Evolutionary conservation across 2,113 vertebrate genomes (phyloP).

Genomic region (Cryptotis parvus): DNA sequence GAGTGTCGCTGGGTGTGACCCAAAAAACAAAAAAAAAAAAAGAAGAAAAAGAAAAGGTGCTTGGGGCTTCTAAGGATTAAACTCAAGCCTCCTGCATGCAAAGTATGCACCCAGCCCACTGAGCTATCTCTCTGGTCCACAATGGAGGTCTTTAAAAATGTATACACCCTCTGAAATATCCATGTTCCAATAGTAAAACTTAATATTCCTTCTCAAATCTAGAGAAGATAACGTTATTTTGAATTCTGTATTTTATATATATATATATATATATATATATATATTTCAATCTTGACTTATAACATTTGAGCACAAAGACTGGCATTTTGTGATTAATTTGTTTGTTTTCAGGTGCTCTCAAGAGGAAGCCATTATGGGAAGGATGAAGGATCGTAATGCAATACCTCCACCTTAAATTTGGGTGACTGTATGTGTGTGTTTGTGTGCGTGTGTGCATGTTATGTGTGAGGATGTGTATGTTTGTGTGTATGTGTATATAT

Average conservation of each 20-base stretch:
- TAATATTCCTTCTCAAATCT: background rate
- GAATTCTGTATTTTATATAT: background rate
- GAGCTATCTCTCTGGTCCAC: no score
- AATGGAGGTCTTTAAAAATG: background rate
- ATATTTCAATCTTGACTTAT: background rate
- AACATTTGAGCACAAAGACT: background rate
- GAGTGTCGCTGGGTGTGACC: no score
- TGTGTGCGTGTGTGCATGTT: constrained; percentile 71
- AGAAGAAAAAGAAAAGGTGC: no score
- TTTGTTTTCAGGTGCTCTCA: constrained; percentile 84
- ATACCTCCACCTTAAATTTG: constrained; percentile 90
- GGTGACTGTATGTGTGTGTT: constrained; percentile 75
- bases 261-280: background rate
- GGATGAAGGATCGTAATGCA: constrained; percentile 90
- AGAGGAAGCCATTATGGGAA: constrained; percentile 80
- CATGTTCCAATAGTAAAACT: background rate
- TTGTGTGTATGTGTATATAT: constrained; percentile 42
- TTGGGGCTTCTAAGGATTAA: no score
- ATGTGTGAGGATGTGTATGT: constrained; percentile 66
- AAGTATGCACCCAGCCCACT: no score
- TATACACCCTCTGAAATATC: background rate
- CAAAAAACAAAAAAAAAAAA: no score
- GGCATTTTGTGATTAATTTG: constrained; percentile 1
- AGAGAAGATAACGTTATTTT: background rate
- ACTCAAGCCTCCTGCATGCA: no score